Conservation (phyloP, 2,113 vertebrate genomes). For the Monopterus albus region DNA sequence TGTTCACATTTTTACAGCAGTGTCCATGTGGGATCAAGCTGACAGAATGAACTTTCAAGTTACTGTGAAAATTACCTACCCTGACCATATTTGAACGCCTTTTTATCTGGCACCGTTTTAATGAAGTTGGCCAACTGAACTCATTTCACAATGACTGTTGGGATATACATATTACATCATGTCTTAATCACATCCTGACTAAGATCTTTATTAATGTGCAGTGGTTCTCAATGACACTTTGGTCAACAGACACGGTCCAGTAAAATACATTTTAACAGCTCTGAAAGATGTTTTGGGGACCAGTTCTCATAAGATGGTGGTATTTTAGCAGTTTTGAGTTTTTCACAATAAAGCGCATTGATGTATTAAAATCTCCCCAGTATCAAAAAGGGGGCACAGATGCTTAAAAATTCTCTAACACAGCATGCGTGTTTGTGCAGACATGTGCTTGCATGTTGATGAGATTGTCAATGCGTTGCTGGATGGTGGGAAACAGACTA, state of each 20-base stretch:
- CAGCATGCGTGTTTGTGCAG: not conserved
- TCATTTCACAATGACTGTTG: not conserved
- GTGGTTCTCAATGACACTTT: too few relatives aligned
- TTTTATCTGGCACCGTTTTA: not conserved
- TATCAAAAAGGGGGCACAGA: not conserved
- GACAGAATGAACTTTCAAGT: conserved; percentile 21
- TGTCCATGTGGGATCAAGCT: conserved; percentile 21
- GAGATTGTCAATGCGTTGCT: not conserved
- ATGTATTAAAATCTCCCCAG: not conserved
- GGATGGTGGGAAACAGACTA: not conserved
- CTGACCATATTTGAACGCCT: not conserved
- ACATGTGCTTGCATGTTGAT: conserved; percentile 6
- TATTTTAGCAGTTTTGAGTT: not conserved
- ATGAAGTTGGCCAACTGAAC: not conserved
- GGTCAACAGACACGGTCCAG: not conserved
- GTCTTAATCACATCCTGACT: not conserved
- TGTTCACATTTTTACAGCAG: conserved; percentile 34
- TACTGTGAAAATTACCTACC: conserved; percentile 1
- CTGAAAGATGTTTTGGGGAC: not conserved
- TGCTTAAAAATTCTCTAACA: not conserved
- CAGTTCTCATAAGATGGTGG: not conserved
- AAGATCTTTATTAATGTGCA: too few relatives aligned
- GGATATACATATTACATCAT: not conserved
- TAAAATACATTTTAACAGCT: not conserved
- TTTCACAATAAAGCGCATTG: too few relatives aligned